phyloP scores from a whole-genome alignment of 2,113 vertebrate species.

The Apodemus speciosus region DNA sequence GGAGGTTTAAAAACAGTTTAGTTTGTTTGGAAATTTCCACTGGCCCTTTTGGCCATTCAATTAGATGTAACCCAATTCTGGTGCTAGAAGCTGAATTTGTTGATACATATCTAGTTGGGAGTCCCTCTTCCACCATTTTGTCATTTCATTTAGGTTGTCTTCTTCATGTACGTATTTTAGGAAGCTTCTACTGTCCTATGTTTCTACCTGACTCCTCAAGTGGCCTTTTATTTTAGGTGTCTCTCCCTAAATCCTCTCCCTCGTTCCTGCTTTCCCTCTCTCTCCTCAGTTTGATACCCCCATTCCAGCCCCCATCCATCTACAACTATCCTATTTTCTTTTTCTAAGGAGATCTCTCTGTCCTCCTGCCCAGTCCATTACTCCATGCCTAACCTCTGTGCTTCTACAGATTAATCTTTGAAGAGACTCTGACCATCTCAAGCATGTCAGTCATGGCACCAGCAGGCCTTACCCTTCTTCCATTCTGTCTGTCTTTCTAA shows the following conservation, averaged over 20 bases:
- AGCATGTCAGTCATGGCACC: too few species aligned
- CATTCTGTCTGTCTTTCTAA: background rate
- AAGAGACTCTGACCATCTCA: background rate
- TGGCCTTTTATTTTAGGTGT: background rate
- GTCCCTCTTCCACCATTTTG: background rate
- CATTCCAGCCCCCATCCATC: background rate
- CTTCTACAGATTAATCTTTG: background rate
- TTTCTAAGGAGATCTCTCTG: background rate
- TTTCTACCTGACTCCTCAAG: background rate
- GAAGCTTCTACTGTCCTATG: background rate
- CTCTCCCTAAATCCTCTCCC: background rate
- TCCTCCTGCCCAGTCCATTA: background rate
- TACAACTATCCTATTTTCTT: background rate
- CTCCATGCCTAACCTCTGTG: background rate
- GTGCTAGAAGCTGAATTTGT: background rate
- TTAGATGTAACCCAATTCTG: background rate
- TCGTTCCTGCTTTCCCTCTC: too few species aligned
- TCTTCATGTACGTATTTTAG: background rate
- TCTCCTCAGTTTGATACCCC: background rate
- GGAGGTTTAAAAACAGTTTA: background rate
- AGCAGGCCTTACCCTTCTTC: background rate
- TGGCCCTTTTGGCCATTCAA: background rate
- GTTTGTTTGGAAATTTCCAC: background rate
- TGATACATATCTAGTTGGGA: background rate
- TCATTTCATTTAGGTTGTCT: background rate